Percentiles rank a stretch among this genome's conserved stretches.
Conservation (phyloP, 2,888 invertebrate species). For the Caenorhabditis panamensis region DNA sequence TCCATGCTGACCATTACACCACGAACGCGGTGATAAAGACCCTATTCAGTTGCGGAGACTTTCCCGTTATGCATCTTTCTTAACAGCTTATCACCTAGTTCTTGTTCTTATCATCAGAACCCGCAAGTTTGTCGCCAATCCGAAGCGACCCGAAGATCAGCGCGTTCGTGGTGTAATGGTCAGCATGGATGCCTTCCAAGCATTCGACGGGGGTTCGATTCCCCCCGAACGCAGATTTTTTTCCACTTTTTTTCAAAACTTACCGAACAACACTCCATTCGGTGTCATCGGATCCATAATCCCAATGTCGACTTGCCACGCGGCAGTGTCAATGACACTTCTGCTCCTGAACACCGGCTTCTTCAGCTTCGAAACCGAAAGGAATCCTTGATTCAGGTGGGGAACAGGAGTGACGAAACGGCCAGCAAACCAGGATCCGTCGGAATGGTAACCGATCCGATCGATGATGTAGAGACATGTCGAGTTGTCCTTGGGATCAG, state of each 20-base stretch:
- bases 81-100: too few species aligned
- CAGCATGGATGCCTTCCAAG: conserved; percentile 75
- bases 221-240: conserved; percentile 26
- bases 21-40: conserved; percentile 15
- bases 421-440: conserved; percentile 38
- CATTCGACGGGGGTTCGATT: conserved; percentile 67
- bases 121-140: background rate
- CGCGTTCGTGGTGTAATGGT: conserved; percentile 69
- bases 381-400: conserved; percentile 16
- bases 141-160: background rate
- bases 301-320: conserved; percentile 34
- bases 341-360: conserved; percentile 27
- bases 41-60: background rate
- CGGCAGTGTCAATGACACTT: conserved; percentile 18
- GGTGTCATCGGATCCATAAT: conserved; percentile 28
- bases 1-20: conserved; percentile 75
- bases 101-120: too few species aligned
- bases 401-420: conserved; percentile 34
- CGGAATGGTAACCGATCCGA: conserved; percentile 12
- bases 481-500: conserved; percentile 32
- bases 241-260: conserved; percentile 3
- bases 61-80: background rate
- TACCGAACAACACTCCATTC: conserved; percentile 32
- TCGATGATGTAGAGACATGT: conserved; percentile 45
- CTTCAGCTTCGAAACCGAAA: conserved; percentile 27